Evolutionary conservation across 2,113 vertebrate species (phyloP).

Genomic region (Albula goreensis): DNA sequence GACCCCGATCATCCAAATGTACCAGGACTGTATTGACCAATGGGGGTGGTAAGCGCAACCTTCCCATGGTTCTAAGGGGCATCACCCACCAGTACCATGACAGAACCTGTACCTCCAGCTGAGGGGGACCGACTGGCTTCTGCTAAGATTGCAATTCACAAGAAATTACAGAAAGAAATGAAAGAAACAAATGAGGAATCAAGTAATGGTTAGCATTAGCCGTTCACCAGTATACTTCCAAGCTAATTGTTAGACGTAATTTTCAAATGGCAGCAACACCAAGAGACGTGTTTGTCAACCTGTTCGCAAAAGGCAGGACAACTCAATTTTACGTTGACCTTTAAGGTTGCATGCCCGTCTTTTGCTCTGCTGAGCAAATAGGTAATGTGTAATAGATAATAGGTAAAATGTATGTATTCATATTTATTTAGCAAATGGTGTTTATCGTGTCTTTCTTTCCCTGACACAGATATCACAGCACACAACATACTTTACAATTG

Average conservation of each 20-base stretch:
- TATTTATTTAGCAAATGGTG: constrained; percentile 15
- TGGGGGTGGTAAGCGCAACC: no score
- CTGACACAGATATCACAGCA: not conserved
- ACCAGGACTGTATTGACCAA: no score
- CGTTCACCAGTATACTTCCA: not conserved
- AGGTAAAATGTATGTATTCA: constrained; percentile 15
- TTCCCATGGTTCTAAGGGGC: no score
- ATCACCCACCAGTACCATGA: no score
- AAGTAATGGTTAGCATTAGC: not conserved
- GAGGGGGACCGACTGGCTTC: no score
- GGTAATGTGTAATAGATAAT: not conserved
- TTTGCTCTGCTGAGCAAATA: not conserved
- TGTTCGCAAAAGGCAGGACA: not conserved
- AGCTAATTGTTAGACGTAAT: not conserved
- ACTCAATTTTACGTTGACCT: constrained; percentile 7
- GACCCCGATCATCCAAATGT: no score
- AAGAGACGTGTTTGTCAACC: not conserved
- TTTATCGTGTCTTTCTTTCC: constrained; percentile 12
- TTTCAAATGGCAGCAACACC: not conserved
- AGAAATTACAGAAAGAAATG: no score
- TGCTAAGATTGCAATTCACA: no score
- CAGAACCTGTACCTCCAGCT: no score
- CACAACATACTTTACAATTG: not conserved
- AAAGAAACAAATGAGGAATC: not conserved
- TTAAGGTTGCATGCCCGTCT: not conserved